Evolutionary conservation across 2,797 vertebrate species (phyloP), one percentile per base, ranked within the genome.

Genomic region (Diceros bicornis): DNA sequence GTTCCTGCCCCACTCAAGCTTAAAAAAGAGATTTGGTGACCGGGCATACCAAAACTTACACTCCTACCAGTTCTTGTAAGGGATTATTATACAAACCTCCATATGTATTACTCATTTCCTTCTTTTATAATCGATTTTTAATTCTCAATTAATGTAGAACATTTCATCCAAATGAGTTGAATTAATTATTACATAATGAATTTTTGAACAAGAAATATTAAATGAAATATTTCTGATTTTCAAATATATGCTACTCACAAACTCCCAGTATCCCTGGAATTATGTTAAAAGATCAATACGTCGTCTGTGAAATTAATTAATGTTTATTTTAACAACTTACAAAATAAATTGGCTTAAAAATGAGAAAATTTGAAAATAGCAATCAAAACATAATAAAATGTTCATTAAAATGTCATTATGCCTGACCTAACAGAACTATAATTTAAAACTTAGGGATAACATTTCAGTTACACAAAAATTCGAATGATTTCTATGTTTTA

Each of bases 141-240:
- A 88, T 50, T 81, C 57, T 83, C 50, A 74, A 47, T 84, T 66
- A 74, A 84, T 81, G 37, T 29, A 84, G 34, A 91, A 94, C 66
- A 37, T 37, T 82, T 86, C 37, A 52, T 64, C 32, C 25, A 78
- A n/a, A 6, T 89, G 23, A 75, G 34, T 44, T 89, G 23, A 81
- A 32, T 44, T 79, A 83, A 77, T 87, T 78, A 61, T 71, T 57
- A 79, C 2, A 6, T 69, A 72, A 81, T 41, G n/a, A 83, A 91
- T 81, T 82, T 87, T 89, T 77, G 29, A 85, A 27, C 13, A 94
- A 74, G 10, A 95, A 55, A 85, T 79, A 79, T 91, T 91, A 84
- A 94, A 25, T 72, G 71, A 66, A 77, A 4, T 66, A 57, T 62
- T 47, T 88, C 18, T 64, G 13, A 92, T 81, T 81, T 81, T 79